These are phyloP conservation scores for Myotis myotis DNA, from an alignment of 2,797 vertebrate genomes.

Conservation along the genomic window DNA sequence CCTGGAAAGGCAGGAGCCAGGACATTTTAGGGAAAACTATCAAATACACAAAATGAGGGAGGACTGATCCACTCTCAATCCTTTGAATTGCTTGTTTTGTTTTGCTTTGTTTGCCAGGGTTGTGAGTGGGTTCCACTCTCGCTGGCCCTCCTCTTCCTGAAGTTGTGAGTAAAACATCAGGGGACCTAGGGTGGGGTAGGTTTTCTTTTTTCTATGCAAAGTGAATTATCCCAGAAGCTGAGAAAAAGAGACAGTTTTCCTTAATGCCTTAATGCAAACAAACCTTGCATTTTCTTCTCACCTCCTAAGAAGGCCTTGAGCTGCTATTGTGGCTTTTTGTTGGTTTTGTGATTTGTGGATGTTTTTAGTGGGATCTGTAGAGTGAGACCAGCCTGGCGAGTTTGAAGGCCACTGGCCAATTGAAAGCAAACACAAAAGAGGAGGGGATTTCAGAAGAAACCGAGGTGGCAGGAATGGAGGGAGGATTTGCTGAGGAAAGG, in stretches of 20 bases:
- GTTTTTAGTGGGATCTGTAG: not conserved
- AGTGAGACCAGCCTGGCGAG: not conserved
- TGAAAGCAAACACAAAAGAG: constrained; percentile 1
- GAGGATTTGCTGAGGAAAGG: constrained; percentile 45
- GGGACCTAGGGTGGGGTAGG: not conserved
- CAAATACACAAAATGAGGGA: not conserved
- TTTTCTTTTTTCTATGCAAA: constrained; percentile 38
- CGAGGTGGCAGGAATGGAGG: constrained; percentile 29
- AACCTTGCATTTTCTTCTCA: not conserved
- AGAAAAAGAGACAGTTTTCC: not conserved
- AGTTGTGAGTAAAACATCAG: constrained; percentile 11
- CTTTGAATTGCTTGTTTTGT: constrained; percentile 1
- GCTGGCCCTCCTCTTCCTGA: not conserved
- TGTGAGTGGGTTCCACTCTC: not conserved
- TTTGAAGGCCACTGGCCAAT: not conserved
- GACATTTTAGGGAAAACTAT: not conserved
- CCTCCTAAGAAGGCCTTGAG: not conserved
- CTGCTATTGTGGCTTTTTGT: not conserved
- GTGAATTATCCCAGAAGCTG: constrained; percentile 40
- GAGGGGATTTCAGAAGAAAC: not conserved
- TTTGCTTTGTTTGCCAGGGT: not conserved
- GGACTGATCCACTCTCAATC: not conserved
- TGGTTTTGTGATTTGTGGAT: not conserved
- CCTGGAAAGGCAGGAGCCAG: not conserved
- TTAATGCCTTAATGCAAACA: constrained; percentile 3